phyloP scores from a whole-genome alignment of 1,140 invertebrate species.

The Hyles euphorbiae region DNA sequence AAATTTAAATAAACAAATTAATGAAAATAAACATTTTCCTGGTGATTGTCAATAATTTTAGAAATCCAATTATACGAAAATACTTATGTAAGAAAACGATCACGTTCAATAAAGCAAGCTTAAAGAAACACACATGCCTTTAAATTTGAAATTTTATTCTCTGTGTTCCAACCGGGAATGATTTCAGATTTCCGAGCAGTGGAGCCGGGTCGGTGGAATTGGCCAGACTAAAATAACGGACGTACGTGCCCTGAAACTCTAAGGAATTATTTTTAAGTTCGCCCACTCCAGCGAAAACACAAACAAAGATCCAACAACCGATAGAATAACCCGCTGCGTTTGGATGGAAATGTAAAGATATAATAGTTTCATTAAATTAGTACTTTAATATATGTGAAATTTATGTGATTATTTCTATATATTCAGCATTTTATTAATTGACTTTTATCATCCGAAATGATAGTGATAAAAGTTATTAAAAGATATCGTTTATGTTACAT shows the following conservation, averaged over 20 bases:
- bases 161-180: constrained; percentile 32
- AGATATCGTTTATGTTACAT: no score
- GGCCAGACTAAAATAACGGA: constrained; percentile 57
- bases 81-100: background rate
- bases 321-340: background rate
- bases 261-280: constrained; percentile 52
- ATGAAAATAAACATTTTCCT: no score
- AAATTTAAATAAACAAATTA: no score
- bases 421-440: no score
- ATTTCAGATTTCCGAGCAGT: constrained; percentile 44
- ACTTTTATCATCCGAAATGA: no score
- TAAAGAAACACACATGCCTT: constrained; percentile 12
- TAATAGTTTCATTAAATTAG: no score
- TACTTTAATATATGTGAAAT: no score
- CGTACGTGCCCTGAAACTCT: constrained; percentile 59
- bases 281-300: constrained; percentile 22
- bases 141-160: constrained; percentile 44
- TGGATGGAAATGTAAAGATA: no score
- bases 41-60: no score
- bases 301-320: constrained; percentile 14
- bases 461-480: no score
- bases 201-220: constrained; percentile 46
- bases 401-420: no score
- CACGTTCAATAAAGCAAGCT: background rate
- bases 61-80: no score